Evolutionary conservation across 2,113 vertebrate species (phyloP), one percentile per base, ranked within the genome.

Genomic region (Apistogramma diplotaenia): DNA sequence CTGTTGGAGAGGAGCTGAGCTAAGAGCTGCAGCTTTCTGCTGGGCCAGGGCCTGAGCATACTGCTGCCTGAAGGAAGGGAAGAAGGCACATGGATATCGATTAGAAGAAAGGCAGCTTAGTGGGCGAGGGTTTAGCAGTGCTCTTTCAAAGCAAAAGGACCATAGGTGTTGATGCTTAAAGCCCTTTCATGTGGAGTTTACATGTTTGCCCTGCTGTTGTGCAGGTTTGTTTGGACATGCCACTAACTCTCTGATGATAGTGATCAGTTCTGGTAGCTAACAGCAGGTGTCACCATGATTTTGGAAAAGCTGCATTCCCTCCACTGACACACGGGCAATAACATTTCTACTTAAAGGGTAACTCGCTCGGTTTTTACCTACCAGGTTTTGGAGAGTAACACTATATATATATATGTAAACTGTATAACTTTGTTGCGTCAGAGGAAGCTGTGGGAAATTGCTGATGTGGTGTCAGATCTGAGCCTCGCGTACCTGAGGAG

Each of bases 21-120:
- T 92, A 19, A 98, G 95, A n/a, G 95, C 96, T 85, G 97, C 96
- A 87, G 94, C 95, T 87, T 99, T 99, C 91, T 99, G 98, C 86
- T 99, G 98, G 79, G 97, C 96, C 91, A 99, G 85, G 37, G 97
- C 96, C 92, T 99, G 92, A 37, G 97, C 97, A 79, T 99, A 99
- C 11, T 99, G 98, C 93, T 99, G 97, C 93, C 98, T 99, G 85
- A 85, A 73, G 1, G 85, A 85, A 73, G 1, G 16, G 29, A 15
- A 12, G 16, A 65, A 43, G 6, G 76, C 3, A 58, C 6, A 60
- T 8, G 31, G 8, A 31, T 3, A 19, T 43, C 8, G 51, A 21
- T 2, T 16, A 11, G 53, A n/a, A 25, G 10, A 19, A 54, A 57
- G 19, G 40, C 18, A 58, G 37, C 40, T 5, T 43, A 43, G 23